phyloP scores from a whole-genome alignment of 2,113 vertebrate species.

The Callopanchax toddi region DNA sequence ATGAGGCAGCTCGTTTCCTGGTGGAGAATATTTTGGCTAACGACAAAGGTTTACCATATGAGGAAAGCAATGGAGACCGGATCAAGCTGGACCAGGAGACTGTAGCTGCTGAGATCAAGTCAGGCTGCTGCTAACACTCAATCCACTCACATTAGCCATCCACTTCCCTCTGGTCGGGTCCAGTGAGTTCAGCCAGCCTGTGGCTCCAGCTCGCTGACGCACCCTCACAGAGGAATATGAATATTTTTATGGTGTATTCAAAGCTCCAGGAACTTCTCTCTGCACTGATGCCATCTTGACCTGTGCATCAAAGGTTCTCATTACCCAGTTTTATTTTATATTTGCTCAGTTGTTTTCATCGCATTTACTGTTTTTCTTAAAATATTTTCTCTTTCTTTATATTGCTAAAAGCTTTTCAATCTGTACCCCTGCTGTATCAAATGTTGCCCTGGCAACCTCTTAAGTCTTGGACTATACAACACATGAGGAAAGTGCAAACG shows the following conservation, averaged over 20 bases:
- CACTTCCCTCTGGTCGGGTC: conserved; percentile 22
- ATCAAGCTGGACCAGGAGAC: conserved; percentile 88
- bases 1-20: conserved; percentile 93
- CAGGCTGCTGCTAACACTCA: conserved; percentile 90
- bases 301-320: conserved; percentile 15
- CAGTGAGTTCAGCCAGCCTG: conserved; percentile 17
- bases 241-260: conserved; percentile 25
- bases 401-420: not conserved
- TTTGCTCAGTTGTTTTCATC: not conserved
- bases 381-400: conserved; percentile 4
- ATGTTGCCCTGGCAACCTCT: conserved; percentile 6
- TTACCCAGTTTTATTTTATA: conserved; percentile 31
- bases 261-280: conserved; percentile 37
- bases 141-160: conserved; percentile 29
- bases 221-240: conserved; percentile 33
- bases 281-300: conserved; percentile 33
- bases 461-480: conserved; percentile 19
- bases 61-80: conserved; percentile 87
- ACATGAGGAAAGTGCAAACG: conserved; percentile 4
- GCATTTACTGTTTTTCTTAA: not conserved
- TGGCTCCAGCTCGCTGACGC: conserved; percentile 32
- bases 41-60: conserved; percentile 86
- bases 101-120: conserved; percentile 86
- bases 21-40: conserved; percentile 94
- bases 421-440: not conserved